A percentile compares a stretch with the other conserved stretches of the same genome.
Evolutionary conservation across 2,113 vertebrate species (phyloP).

Genomic region (Synodontis membranacea): DNA sequence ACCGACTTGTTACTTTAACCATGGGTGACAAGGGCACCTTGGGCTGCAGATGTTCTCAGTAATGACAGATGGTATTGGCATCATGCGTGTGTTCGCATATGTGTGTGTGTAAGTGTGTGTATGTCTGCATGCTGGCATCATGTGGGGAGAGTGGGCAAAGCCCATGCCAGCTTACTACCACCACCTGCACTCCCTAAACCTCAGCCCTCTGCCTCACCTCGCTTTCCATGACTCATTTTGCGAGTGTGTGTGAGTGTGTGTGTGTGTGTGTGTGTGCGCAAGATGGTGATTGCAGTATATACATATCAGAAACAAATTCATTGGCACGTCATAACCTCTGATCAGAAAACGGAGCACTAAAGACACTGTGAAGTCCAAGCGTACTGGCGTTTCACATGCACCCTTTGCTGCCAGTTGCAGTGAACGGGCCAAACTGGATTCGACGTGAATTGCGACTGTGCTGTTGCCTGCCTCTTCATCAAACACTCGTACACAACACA

Average conservation of each 20-base stretch:
- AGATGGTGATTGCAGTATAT: background rate
- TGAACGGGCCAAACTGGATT: slow-evolving; percentile 45
- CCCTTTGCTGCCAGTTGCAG: slow-evolving; percentile 35
- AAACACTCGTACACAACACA: slow-evolving; percentile 32
- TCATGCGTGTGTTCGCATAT: slow-evolving; percentile 48
- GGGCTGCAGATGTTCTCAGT: slow-evolving; percentile 54
- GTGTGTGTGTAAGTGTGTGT: slow-evolving; percentile 54
- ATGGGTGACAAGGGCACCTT: slow-evolving; percentile 58
- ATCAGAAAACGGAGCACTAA: slow-evolving; percentile 7
- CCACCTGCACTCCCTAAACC: slow-evolving; percentile 54
- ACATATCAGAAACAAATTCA: background rate
- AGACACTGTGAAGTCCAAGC: background rate
- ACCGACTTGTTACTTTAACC: slow-evolving; percentile 49
- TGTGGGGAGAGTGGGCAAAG: slow-evolving; percentile 49
- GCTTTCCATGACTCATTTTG: slow-evolving; percentile 19
- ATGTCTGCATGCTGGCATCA: slow-evolving; percentile 47
- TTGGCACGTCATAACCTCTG: background rate
- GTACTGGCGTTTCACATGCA: slow-evolving; percentile 16
- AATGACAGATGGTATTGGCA: slow-evolving; percentile 57
- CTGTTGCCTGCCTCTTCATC: slow-evolving; percentile 43
- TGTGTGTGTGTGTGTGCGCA: background rate
- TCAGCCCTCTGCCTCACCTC: slow-evolving; percentile 42
- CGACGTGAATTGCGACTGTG: slow-evolving; percentile 35
- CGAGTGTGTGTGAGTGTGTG: slow-evolving; percentile 30
- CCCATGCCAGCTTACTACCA: slow-evolving; percentile 51